A percentile compares a stretch with the other conserved stretches of the same genome.
These are phyloP conservation scores for Sarcophaga variegata DNA, from an alignment of 2,888 invertebrate genomes.

Conservation along the genomic window DNA sequence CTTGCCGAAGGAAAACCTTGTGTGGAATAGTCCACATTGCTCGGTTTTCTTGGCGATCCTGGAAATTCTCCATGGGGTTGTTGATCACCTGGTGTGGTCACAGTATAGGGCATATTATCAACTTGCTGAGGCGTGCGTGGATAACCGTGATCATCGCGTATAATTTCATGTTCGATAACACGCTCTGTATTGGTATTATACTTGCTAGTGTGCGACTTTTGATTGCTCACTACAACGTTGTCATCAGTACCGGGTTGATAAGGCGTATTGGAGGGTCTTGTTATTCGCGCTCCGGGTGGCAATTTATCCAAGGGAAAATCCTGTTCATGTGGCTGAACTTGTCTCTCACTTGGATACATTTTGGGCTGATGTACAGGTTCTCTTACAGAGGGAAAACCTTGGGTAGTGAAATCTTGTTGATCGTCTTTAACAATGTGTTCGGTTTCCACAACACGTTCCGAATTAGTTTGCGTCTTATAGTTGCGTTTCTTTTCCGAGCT, in stretches of 20 bases:
- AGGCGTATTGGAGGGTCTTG: conserved; percentile 3
- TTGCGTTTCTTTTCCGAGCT: conserved; percentile 76
- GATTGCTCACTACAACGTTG: conserved; percentile 74
- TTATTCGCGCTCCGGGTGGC: conserved; percentile 40
- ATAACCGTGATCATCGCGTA: conserved; percentile 62
- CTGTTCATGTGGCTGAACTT: conserved; percentile 45
- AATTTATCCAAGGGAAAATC: conserved; percentile 52
- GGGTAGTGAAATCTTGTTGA: conserved; percentile 69
- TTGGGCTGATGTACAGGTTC: conserved; percentile 49
- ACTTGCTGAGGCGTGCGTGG: conserved; percentile 13
- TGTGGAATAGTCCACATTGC: conserved; percentile 69
- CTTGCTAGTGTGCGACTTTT: conserved; percentile 75
- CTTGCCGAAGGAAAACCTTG: conserved; percentile 73
- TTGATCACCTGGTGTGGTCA: conserved; percentile 61
- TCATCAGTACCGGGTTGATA: conserved; percentile 61
- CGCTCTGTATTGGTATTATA: conserved; percentile 74
- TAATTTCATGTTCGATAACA: conserved; percentile 75
- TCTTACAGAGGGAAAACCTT: conserved; percentile 71
- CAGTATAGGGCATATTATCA: conserved; percentile 39
- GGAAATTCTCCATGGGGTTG: conserved; percentile 56
- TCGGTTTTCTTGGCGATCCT: conserved; percentile 70
- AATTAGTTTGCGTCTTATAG: conserved; percentile 74
- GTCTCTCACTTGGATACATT: conserved; percentile 44
- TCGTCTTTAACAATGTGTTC: conserved; percentile 72
- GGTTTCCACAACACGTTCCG: conserved; percentile 75